A percentile compares a stretch with the other conserved stretches of the same genome.
Conservation (phyloP, 92 coral and sea anemone species). For the Paramuricea clavata region DNA sequence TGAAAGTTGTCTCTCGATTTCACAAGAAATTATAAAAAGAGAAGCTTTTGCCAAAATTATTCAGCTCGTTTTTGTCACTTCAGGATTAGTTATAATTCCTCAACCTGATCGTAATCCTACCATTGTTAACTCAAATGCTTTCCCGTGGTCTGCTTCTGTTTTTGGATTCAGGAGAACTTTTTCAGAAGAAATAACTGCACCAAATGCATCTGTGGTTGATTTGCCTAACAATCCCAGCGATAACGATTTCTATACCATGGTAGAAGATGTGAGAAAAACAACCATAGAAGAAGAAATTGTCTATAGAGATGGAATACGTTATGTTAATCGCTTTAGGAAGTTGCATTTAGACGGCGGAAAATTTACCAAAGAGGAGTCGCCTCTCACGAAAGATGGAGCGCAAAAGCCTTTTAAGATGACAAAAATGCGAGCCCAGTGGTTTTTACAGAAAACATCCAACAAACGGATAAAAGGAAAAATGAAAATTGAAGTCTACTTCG, state of each 20-base stretch:
- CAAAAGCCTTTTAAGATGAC: slow-evolving; percentile 46
- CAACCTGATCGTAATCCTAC: not conserved
- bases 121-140: not conserved
- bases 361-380: not conserved
- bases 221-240: slow-evolving; percentile 22
- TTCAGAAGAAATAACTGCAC: slow-evolving; percentile 6
- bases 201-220: slow-evolving; percentile 1
- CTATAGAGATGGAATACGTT: slow-evolving; percentile 62
- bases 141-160: slow-evolving; percentile 57
- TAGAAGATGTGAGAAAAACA: slow-evolving; percentile 49
- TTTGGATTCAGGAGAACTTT: slow-evolving; percentile 32
- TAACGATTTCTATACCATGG: slow-evolving; percentile 51
- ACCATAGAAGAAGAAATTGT: slow-evolving; percentile 72
- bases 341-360: slow-evolving; percentile 19
- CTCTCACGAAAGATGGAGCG: not conserved
- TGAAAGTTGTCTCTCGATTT: slow-evolving; percentile 44
- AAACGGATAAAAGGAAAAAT: not conserved
- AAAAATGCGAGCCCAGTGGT: slow-evolving; percentile 35
- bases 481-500: slow-evolving; percentile 49
- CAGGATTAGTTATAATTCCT: not conserved
- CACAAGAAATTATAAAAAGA: slow-evolving; percentile 37
- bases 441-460: slow-evolving; percentile 20
- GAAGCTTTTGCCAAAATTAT: not conserved
- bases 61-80: slow-evolving; percentile 36
- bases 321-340: slow-evolving; percentile 70